These are phyloP conservation scores for Phymastichus coffea DNA, from an alignment of 1,140 invertebrate species.

Conservation along the genomic window DNA sequence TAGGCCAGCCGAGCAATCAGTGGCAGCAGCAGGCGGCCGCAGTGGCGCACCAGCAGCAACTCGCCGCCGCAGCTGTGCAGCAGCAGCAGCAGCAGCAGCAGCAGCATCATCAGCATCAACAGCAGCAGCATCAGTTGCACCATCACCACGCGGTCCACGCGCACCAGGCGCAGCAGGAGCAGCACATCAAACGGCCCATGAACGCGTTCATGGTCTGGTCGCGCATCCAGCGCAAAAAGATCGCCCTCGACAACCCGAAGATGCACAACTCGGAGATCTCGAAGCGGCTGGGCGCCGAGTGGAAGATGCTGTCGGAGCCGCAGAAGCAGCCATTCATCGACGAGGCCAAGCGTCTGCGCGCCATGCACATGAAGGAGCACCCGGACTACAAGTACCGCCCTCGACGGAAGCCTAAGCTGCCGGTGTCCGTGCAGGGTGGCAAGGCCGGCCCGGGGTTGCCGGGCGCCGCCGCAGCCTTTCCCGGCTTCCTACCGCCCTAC, in stretches of 20 bases:
- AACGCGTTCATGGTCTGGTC: constrained; percentile 99
- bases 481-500: constrained; percentile 62
- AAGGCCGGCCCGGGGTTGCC: constrained; percentile 66
- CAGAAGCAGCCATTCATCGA: constrained; percentile 98
- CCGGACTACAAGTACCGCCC: constrained; percentile 98
- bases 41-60: background rate
- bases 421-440: constrained; percentile 51
- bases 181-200: constrained; percentile 94
- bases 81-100: constrained; percentile 51
- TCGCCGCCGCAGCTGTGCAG: constrained; percentile 40
- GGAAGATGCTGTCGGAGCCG: constrained; percentile 91
- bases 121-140: background rate
- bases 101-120: constrained; percentile 49
- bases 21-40: constrained; percentile 7
- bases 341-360: constrained; percentile 93
- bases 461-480: constrained; percentile 68
- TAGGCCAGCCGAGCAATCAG: constrained; percentile 32
- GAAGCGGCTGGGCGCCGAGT: constrained; percentile 95
- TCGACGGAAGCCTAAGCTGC: constrained; percentile 78
- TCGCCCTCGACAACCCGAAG: constrained; percentile 98
- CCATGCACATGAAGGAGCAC: constrained; percentile 98
- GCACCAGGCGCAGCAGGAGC: constrained; percentile 34
- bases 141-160: background rate
- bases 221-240: constrained; percentile 92
- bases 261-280: constrained; percentile 99